phyloP scores from a whole-genome alignment of 2,113 vertebrate genomes.

The Mormyrus lacerda region DNA sequence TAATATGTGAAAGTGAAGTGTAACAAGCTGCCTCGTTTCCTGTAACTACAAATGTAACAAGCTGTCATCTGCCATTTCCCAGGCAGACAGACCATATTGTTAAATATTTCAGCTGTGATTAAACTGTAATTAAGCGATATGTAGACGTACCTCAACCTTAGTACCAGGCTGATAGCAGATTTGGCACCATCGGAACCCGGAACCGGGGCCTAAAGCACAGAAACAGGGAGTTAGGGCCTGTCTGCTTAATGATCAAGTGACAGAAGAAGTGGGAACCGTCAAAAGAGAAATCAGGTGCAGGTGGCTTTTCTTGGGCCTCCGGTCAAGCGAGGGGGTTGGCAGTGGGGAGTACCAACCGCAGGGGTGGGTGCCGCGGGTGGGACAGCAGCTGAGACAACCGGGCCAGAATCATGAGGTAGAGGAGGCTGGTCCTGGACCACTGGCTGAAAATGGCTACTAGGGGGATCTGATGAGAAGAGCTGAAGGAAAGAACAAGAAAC shows the following conservation, averaged over 20 bases:
- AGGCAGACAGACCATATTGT: background rate
- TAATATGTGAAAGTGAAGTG: background rate
- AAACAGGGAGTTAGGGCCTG: background rate
- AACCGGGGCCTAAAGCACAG: constrained; percentile 53
- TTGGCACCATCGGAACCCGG: constrained; percentile 55
- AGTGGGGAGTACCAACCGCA: constrained; percentile 43
- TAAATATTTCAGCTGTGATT: background rate
- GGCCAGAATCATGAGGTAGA: constrained; percentile 70
- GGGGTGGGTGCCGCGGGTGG: constrained; percentile 43
- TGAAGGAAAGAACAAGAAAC: constrained; percentile 33
- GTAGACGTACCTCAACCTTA: constrained; percentile 74
- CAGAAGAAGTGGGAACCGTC: background rate
- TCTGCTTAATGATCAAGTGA: background rate
- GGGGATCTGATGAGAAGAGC: constrained; percentile 64
- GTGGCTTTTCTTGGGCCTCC: background rate
- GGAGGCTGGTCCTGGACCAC: constrained; percentile 59
- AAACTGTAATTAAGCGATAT: background rate
- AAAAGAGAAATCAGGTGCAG: background rate
- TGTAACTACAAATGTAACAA: background rate
- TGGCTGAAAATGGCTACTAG: constrained; percentile 60
- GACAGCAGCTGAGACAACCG: constrained; percentile 47
- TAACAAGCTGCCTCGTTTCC: too few species aligned
- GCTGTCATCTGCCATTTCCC: background rate
- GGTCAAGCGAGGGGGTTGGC: background rate
- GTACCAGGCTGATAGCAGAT: constrained; percentile 82